Percentiles rank a stretch among this genome's conserved stretches.
These are phyloP conservation scores for Hirtodrosophila alboralis DNA, from an alignment of 2,888 invertebrate species.

Conservation along the genomic window DNA sequence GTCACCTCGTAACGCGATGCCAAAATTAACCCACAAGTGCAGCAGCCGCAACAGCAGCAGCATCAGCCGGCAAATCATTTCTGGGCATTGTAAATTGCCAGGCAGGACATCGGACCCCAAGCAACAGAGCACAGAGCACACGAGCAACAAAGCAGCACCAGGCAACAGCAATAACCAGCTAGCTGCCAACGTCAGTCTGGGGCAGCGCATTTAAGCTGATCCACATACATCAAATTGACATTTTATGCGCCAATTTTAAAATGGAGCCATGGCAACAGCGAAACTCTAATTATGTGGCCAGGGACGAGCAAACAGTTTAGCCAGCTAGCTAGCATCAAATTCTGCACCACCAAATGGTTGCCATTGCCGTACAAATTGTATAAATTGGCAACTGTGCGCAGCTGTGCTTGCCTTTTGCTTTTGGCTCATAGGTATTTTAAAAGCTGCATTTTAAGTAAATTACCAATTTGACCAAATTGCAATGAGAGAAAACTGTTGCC, in stretches of 20 bases:
- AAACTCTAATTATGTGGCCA: conserved; percentile 73
- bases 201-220: conserved; percentile 75
- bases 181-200: conserved; percentile 31
- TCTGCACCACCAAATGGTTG: conserved; percentile 1
- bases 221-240: conserved; percentile 81
- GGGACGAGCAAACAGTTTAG: conserved; percentile 67
- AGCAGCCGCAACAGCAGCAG: conserved; percentile 39
- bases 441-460: no score
- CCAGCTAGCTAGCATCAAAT: conserved; percentile 9
- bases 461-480: no score
- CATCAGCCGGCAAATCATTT: conserved; percentile 57
- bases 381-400: no score
- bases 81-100: conserved; percentile 64
- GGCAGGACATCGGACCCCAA: conserved; percentile 30
- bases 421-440: no score
- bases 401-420: no score
- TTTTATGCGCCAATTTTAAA: conserved; percentile 80
- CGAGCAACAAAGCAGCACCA: conserved; percentile 7
- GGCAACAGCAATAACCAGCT: conserved; percentile 2
- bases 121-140: conserved; percentile 15
- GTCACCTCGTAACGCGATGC: conserved; percentile 62
- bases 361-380: conserved; percentile 1
- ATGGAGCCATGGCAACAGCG: conserved; percentile 46
- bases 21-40: conserved; percentile 73
- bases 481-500: no score